These are phyloP conservation scores for Aphidoletes aphidimyza DNA, from an alignment of 2,888 invertebrate genomes.

Conservation along the genomic window DNA sequence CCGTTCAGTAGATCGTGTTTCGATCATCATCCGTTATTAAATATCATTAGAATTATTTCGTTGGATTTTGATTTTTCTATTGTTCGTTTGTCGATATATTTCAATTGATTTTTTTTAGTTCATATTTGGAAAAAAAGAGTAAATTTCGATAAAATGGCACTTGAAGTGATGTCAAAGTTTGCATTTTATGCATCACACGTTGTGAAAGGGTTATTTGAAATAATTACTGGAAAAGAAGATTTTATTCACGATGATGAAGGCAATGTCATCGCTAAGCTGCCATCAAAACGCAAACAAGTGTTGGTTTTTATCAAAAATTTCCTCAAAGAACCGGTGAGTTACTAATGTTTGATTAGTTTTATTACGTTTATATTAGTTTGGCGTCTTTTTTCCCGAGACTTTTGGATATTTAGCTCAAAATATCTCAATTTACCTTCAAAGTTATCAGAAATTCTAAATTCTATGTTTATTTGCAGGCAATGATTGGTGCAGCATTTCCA, in stretches of 20 bases:
- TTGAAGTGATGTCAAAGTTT: background rate
- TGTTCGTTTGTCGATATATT: no score
- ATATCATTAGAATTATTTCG: no score
- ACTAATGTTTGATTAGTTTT: no score
- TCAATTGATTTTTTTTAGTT: no score
- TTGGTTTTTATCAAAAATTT: slow-evolving; percentile 3
- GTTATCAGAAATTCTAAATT: no score
- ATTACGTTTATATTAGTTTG: background rate
- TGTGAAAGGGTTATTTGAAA: background rate
- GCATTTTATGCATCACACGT: background rate
- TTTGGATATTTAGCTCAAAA: background rate
- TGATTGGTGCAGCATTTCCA: background rate
- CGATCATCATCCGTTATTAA: no score
- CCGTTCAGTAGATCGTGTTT: no score
- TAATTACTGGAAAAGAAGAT: background rate
- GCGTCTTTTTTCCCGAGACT: background rate
- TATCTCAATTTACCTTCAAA: no score
- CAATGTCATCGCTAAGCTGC: background rate
- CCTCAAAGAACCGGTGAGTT: background rate
- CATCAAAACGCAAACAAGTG: slow-evolving; percentile 27
- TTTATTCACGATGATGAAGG: slow-evolving; percentile 6
- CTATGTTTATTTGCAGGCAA: background rate
- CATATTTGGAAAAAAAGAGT: no score
- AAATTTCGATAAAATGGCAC: slow-evolving; percentile 1
- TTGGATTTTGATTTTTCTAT: no score